Conservation (phyloP, 2,113 vertebrate species). For the Dolichallabes microphthalmus region DNA sequence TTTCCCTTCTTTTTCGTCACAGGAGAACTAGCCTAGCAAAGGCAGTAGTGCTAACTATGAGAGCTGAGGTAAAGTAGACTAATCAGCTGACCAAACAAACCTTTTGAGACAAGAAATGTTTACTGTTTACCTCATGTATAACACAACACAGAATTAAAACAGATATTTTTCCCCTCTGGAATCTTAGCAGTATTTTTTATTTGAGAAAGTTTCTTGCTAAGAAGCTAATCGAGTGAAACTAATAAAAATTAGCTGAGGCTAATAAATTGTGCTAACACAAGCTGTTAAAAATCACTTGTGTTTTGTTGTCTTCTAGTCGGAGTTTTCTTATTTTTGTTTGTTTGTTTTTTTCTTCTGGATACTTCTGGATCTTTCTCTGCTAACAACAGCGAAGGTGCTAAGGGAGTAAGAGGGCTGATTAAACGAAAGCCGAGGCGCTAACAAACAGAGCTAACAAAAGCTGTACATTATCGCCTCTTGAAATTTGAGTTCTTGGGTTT, state of each 20-base stretch:
- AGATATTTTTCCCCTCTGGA: neutral
- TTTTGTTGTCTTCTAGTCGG: neutral
- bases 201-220: neutral
- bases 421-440: neutral
- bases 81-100: neutral
- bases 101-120: neutral
- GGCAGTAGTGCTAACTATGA: neutral
- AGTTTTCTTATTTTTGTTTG: neutral
- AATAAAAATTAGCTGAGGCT: neutral
- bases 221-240: neutral
- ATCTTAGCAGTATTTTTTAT: neutral
- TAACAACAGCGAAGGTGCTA: neutral
- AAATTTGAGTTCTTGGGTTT: neutral
- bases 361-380: neutral
- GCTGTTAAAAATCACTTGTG: neutral
- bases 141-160: neutral
- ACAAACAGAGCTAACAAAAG: neutral
- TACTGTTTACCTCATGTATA: neutral
- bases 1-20: neutral
- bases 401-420: neutral
- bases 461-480: neutral
- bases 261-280: neutral
- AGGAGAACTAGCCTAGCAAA: neutral
- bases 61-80: neutral
- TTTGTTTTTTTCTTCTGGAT: neutral